Evolutionary conservation across 2,113 vertebrate species (phyloP), one percentile per base, ranked within the genome.

Genomic region (Nycticryphes semicollaris): DNA sequence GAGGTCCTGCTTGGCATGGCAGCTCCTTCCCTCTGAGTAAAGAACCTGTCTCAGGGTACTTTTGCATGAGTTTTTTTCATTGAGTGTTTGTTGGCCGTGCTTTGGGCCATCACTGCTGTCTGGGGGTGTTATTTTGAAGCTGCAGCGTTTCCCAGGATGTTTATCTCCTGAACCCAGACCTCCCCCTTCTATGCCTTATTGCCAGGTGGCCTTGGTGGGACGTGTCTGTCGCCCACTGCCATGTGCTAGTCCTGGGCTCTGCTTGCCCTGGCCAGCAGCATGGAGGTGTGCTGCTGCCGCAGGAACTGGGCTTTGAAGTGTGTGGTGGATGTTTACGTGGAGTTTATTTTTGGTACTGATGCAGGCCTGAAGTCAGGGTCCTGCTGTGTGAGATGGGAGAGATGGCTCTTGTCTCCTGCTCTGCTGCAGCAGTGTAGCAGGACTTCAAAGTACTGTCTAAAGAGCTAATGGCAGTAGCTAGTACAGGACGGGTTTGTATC

Each of bases 341-440:
- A 66, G 69, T 90, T 93, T 92, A 79, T 68, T 94, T 90, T 92
- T 47, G 22, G 75, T 82, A 35, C 57, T 59, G 67, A 28, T 72
- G 84, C 31, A 54, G 50, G 63, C 39, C 41, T 77, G 63, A 73
- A 95, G 70, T 53, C 6, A 6, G 51, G 22, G 24, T 94, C 80
- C 68, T 91, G 81, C 93, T 87, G 81, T 41, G 73, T 47, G 25
- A 47, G 28, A 25, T 35, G 47, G 77, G 39, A 90, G 53, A 60
- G 35, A 57, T 1, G 0, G 51, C 41, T 78, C 51, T 35, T 74
- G n/a, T 63, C 87, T 89, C 43, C 68, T 60, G 48, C 37, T 88
- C n/a, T n/a, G 67, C 66, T 79, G 86, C 75, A 88, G 89, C 74
- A 89, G 50, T 0, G 0, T 64, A 80, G 39, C 0, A 0, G 57